These are phyloP conservation scores for Leptinotarsa texana DNA, from an alignment of 1,140 invertebrate species.

Conservation along the genomic window DNA sequence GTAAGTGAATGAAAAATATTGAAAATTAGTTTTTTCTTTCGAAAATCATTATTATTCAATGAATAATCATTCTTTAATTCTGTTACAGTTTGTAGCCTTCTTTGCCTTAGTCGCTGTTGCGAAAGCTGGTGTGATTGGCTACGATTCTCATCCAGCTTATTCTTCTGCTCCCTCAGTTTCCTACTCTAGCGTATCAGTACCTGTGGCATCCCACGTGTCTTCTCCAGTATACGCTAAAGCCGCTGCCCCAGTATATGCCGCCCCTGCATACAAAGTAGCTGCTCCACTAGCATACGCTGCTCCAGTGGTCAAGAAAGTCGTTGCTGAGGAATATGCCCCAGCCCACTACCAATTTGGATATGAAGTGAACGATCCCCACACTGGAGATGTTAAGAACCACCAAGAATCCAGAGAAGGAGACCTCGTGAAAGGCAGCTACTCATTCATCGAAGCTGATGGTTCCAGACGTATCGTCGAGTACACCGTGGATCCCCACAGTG, in stretches of 20 bases:
- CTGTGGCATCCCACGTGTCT: neutral
- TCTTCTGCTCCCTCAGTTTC: conserved; percentile 13
- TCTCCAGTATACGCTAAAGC: conserved; percentile 6
- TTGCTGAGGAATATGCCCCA: conserved; percentile 28
- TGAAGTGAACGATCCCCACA: conserved; percentile 57
- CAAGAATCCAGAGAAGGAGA: conserved; percentile 34
- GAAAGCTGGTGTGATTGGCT: neutral
- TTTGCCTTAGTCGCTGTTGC: conserved; percentile 1
- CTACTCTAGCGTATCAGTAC: neutral
- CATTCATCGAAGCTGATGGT: conserved; percentile 39
- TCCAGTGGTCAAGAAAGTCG: conserved; percentile 15
- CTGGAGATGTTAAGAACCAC: conserved; percentile 43
- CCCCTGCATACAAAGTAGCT: conserved; percentile 26
- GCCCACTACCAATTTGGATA: conserved; percentile 44
- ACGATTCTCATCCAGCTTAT: conserved; percentile 5
- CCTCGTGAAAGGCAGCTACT: conserved; percentile 35
- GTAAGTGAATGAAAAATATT: conserved; percentile 1
- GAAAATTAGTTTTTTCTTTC: too few relatives aligned
- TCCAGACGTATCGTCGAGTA: conserved; percentile 37
- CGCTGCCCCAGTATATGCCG: conserved; percentile 15
- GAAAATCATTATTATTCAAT: too few relatives aligned
- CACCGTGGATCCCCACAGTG: conserved; percentile 29
- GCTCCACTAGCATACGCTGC: conserved; percentile 11
- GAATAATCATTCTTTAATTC: neutral
- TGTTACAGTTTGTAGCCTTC: conserved; percentile 5